These are phyloP conservation scores for Pluvianellus socialis DNA, from an alignment of 2,113 vertebrate species.

Conservation along the genomic window DNA sequence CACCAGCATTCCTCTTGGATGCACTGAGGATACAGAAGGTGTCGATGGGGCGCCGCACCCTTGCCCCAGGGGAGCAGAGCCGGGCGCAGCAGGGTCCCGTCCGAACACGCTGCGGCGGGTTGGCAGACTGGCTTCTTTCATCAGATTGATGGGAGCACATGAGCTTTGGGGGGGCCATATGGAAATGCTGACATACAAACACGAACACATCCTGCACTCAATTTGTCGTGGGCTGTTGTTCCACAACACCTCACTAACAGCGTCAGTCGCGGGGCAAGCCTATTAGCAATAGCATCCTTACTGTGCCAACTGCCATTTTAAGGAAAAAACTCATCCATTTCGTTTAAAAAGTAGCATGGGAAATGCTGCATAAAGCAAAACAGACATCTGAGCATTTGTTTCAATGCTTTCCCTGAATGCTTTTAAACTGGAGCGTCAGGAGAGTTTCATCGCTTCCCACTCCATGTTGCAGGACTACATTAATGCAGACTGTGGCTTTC, in stretches of 20 bases:
- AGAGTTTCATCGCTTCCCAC: background rate
- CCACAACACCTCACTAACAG: background rate
- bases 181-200: background rate
- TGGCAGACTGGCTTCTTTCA: background rate
- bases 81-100: accelerated
- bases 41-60: background rate
- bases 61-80: background rate
- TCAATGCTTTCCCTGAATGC: background rate
- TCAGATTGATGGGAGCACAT: background rate
- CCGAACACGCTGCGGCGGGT: background rate
- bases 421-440: background rate
- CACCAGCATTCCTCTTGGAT: accelerated
- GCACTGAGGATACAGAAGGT: background rate
- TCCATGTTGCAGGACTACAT: accelerated
- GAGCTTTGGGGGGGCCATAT: accelerated
- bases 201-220: accelerated
- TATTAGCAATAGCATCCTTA: background rate
- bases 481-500: accelerated
- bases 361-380: background rate
- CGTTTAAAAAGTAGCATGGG: background rate
- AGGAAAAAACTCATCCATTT: background rate
- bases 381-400: background rate
- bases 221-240: background rate
- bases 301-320: background rate
- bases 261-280: background rate